phyloP scores from a whole-genome alignment of 1,140 invertebrate species.

The Camponotus vicinus region DNA sequence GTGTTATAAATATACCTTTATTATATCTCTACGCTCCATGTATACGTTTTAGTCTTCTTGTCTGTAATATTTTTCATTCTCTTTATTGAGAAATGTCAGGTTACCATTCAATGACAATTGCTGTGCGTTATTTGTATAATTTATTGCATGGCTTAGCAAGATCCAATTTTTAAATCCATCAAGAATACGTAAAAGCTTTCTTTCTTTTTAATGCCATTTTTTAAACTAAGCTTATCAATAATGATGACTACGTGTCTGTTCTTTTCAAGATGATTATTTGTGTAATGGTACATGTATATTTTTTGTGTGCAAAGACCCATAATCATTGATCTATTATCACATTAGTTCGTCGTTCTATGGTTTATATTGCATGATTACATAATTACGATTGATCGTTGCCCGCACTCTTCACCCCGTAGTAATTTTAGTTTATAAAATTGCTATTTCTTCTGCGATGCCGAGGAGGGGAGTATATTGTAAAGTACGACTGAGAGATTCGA shows the following conservation, averaged over 20 bases:
- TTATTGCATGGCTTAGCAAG: background rate
- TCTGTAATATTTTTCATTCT: background rate
- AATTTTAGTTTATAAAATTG: slow-evolving; percentile 3
- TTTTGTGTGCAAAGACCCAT: background rate
- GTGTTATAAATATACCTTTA: background rate
- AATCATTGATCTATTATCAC: background rate
- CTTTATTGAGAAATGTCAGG: background rate
- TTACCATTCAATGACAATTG: background rate
- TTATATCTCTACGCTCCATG: background rate
- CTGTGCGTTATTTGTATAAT: background rate
- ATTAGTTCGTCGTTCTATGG: background rate
- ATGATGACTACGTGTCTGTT: background rate
- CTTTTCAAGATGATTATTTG: slow-evolving; percentile 28
- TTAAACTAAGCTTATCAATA: background rate
- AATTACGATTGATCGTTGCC: slow-evolving; percentile 42
- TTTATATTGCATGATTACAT: background rate
- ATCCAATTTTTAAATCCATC: slow-evolving; percentile 9
- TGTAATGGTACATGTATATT: slow-evolving; percentile 4
- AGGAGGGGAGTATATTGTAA: background rate
- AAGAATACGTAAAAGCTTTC: background rate
- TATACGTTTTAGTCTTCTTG: background rate
- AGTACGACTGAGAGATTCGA: background rate
- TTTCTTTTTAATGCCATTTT: background rate
- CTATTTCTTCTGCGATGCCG: background rate
- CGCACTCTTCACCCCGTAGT: no score